phyloP scores from a whole-genome alignment of 2,797 vertebrate species.

The Thalassophryne amazonica region DNA sequence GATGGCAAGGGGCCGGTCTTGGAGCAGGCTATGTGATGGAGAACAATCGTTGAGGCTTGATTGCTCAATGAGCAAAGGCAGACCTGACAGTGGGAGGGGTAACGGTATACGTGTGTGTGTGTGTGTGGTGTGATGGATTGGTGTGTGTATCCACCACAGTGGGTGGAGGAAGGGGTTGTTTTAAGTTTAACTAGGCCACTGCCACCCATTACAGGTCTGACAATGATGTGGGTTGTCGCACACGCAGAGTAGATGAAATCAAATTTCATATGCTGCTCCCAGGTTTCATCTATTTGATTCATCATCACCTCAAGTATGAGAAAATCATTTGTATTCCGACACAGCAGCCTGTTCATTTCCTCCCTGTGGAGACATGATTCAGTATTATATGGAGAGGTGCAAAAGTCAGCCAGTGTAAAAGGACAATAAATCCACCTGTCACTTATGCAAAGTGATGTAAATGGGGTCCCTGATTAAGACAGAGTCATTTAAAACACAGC shows the following conservation, averaged over 20 bases:
- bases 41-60: slow-evolving; percentile 79
- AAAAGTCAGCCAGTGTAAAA: slow-evolving; percentile 73
- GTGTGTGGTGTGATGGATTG: slow-evolving; percentile 15
- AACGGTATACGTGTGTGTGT: slow-evolving; percentile 24
- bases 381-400: slow-evolving; percentile 75
- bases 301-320: slow-evolving; percentile 62
- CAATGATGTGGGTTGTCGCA: slow-evolving; percentile 68
- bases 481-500: slow-evolving; percentile 77
- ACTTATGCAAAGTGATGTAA: slow-evolving; percentile 84
- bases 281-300: slow-evolving; percentile 72
- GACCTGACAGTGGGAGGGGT: slow-evolving; percentile 69
- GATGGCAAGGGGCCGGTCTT: slow-evolving; percentile 75
- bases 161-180: slow-evolving; percentile 61
- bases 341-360: slow-evolving; percentile 41
- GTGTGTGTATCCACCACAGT: slow-evolving; percentile 26
- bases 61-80: slow-evolving; percentile 77
- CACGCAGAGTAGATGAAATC: slow-evolving; percentile 70
- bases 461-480: slow-evolving; percentile 80
- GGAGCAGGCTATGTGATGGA: slow-evolving; percentile 68
- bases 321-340: slow-evolving; percentile 72
- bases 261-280: slow-evolving; percentile 70
- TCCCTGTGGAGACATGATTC: slow-evolving; percentile 71
- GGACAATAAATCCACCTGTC: slow-evolving; percentile 80
- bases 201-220: slow-evolving; percentile 64
- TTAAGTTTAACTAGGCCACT: slow-evolving; percentile 78